Evolutionary conservation across 1,140 invertebrate genomes (phyloP).

Genomic region (Adelges cooleyi): DNA sequence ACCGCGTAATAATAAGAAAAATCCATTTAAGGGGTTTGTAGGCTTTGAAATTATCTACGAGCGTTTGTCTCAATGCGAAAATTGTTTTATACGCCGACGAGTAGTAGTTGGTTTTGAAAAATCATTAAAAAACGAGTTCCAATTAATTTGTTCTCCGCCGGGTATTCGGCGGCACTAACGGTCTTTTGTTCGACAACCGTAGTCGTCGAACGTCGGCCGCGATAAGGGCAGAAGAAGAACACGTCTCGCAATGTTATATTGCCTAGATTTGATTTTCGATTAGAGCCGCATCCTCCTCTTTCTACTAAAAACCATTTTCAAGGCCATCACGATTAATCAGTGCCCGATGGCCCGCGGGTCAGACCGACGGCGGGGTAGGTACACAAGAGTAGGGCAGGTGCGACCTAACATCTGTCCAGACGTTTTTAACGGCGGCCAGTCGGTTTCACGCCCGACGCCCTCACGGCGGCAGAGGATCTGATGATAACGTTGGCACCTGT

Average conservation of each 20-base stretch:
- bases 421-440: conserved; percentile 16
- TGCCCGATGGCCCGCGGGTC: conserved; percentile 11
- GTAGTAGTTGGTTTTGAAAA: too few relatives aligned
- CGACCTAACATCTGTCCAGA: conserved; percentile 15
- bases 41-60: too few relatives aligned
- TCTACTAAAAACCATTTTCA: conserved; percentile 2
- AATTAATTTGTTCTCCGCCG: too few relatives aligned
- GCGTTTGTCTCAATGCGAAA: too few relatives aligned
- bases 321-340: conserved; percentile 26
- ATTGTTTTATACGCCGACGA: too few relatives aligned
- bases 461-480: neutral
- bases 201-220: too few relatives aligned
- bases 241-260: neutral
- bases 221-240: too few relatives aligned
- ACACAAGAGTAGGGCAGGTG: conserved; percentile 3
- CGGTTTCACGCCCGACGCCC: conserved; percentile 13
- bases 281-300: neutral
- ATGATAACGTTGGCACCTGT: conserved; percentile 19
- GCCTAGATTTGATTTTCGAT: conserved; percentile 13
- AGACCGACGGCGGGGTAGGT: neutral
- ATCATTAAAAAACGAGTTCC: too few relatives aligned
- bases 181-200: too few relatives aligned
- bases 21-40: too few relatives aligned
- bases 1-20: too few relatives aligned
- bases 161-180: too few relatives aligned